Base-by-base conservation (phyloP, 1,140 invertebrate genomes). In the Cotesia chilonis region DNA sequence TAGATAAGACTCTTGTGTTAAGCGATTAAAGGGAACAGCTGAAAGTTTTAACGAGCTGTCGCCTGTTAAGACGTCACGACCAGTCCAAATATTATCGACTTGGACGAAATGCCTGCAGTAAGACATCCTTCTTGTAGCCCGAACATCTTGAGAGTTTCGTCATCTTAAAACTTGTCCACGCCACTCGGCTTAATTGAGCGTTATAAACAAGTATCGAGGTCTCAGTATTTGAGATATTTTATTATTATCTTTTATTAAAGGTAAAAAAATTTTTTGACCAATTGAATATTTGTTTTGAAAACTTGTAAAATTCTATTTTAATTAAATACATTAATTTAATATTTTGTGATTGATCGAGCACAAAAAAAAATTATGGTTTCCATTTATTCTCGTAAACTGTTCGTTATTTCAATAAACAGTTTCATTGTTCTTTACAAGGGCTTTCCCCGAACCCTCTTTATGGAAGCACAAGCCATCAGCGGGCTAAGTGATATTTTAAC, bases 101-200 rank as follows among this genome's bases (percentile, higher is more conserved):
- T 35, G 10, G 20, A n/a, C 63, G 14, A 65, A 10, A 51, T 10
- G 14, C 28, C 0, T 41, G 14, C 47, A 28, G 5, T 60, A 52
- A 52, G 17, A 51, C 59, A 20, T 12, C 5, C 36, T 1, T 35
- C 35, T 38, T 20, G 35, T 35, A 65, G 36, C 52, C 37, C 10
- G 55, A 71, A 55, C 66, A 14, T n/a, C 47, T 59, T 20, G 74
- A 51, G 12, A 80, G 68, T 79, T 81, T 81, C 76, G 60, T 75
- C 75, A 79, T 79, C 74, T 71, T 67, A 60, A 75, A 71, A 76
- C 35, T 76, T 38, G 20, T 61, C 38, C 41, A 70, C 70, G 35
- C 54, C 59, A 70, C 76, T 79, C 66, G 74, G 57, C 74, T 78
- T 81, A 81, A 81, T 81, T 80, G 79, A 79, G 75, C 71, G 61